Evolutionary conservation across 2,113 vertebrate species (phyloP).

Genomic region (Lichenostomus cassidix): DNA sequence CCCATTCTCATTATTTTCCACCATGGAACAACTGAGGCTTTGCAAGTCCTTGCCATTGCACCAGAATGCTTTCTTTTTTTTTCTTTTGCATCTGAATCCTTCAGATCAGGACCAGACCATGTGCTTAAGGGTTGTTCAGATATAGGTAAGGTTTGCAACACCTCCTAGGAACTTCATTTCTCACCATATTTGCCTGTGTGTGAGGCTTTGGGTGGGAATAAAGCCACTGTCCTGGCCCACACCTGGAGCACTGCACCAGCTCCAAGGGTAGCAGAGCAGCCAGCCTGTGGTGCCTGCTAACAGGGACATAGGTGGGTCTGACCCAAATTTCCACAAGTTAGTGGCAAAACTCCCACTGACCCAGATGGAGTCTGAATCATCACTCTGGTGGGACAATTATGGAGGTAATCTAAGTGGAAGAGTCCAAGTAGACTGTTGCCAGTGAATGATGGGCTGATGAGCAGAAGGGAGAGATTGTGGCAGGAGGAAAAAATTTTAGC

Average conservation of each 20-base stretch:
- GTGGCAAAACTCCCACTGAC: background rate
- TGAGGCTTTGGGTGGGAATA: background rate
- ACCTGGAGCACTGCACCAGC: background rate
- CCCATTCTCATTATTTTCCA: background rate
- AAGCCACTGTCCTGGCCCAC: rapidly evolving
- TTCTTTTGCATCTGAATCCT: background rate
- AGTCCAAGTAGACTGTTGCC: background rate
- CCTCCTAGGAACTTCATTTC: background rate
- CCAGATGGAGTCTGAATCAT: background rate
- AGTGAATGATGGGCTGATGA: background rate
- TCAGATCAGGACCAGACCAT: background rate
- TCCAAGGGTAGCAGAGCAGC: background rate
- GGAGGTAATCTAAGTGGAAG: background rate
- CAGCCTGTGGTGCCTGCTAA: rapidly evolving
- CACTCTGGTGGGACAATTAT: background rate
- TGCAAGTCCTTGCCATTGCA: background rate
- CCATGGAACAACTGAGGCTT: rapidly evolving
- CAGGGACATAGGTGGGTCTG: background rate
- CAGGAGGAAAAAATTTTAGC: background rate
- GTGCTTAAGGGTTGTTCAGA: background rate
- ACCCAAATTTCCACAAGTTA: background rate
- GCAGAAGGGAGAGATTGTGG: background rate
- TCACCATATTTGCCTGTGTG: background rate
- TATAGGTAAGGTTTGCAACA: background rate
- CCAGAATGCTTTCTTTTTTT: background rate